Evolutionary conservation across 2,113 vertebrate genomes (phyloP), one percentile per base, ranked within the genome.

Genomic region (Dissostichus mawsoni): DNA sequence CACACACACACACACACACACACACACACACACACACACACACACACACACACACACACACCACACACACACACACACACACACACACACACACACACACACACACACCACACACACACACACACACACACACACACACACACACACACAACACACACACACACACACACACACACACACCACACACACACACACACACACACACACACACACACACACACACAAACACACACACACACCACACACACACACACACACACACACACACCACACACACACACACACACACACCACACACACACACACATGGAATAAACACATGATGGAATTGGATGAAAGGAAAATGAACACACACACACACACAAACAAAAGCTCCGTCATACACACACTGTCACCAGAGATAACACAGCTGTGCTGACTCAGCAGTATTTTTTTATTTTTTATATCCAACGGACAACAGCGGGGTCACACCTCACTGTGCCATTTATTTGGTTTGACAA

Each of bases 371-470:
- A 50, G 58, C 11, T 5, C 58, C 48, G 23, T 62, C 76, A 61
- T 47, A 61, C 72, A 44, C 51, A 41, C 71, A 1, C 58, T 18
- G 52, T 70, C 65, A 48, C 2, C 50, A 73, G 67, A 70, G 53
- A 79, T 64, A 84, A 89, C 81, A 90, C 89, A 92, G 85, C 81
- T 89, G 90, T 80, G 84, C 84, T 81, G 78, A 74, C 65, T 82
- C 72, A 77, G 76, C 1, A 44, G 59, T 75, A 45, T 50, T 55
- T 17, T 61, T 69, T 76, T 63, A 72, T 70, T 53, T 74, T 17
- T 50, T 59, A 47, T 33, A 77, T 67, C 62, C 25, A 80, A 59
- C 78, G 72, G 68, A 79, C 65, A 63, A 70, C 45, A 59, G 36
- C 66, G 18, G 41, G 53, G 76, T 74, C 64, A 62, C 62, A 66